Evolutionary conservation across 1,140 invertebrate species (phyloP).

Genomic region (Melipona quadrifasciata): DNA sequence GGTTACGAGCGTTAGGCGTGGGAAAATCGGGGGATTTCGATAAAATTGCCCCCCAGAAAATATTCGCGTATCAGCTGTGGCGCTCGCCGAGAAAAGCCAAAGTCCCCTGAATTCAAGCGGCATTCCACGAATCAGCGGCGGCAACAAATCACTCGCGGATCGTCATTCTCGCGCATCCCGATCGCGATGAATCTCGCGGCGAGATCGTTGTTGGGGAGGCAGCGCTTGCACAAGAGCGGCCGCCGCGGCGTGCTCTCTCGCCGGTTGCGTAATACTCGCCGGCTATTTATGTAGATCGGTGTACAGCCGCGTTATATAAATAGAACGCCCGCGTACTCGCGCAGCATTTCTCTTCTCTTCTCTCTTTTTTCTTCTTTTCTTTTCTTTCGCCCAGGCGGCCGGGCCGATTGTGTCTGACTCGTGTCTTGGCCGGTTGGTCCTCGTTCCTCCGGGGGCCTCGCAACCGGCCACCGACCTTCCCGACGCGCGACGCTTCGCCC

Average conservation of each 20-base stretch:
- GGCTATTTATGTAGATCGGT: constrained; percentile 60
- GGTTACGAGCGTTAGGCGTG: too few relatives aligned
- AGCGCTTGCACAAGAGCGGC: constrained; percentile 2
- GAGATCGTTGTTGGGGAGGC: constrained; percentile 3
- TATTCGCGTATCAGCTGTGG: too few relatives aligned
- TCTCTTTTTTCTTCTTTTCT: background rate
- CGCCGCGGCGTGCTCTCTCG: background rate
- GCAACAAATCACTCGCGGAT: constrained; percentile 9
- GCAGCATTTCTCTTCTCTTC: constrained; percentile 38
- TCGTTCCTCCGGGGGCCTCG: background rate
- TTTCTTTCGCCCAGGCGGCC: constrained; percentile 2
- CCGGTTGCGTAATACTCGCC: constrained; percentile 53
- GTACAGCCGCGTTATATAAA: constrained; percentile 60
- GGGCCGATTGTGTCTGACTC: constrained; percentile 42
- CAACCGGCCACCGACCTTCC: background rate
- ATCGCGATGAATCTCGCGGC: background rate
- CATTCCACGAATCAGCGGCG: background rate
- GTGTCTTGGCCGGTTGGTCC: constrained; percentile 11
- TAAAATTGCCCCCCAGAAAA: too few relatives aligned
- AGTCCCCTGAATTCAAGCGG: constrained; percentile 12
- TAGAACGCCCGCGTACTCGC: constrained; percentile 32
- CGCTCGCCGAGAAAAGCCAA: background rate
- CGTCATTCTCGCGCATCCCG: constrained; percentile 7
- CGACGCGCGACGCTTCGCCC: background rate
- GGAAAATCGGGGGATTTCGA: too few relatives aligned